These are phyloP conservation scores for Apamea anceps DNA, from an alignment of 2,888 invertebrate species.

Conservation along the genomic window DNA sequence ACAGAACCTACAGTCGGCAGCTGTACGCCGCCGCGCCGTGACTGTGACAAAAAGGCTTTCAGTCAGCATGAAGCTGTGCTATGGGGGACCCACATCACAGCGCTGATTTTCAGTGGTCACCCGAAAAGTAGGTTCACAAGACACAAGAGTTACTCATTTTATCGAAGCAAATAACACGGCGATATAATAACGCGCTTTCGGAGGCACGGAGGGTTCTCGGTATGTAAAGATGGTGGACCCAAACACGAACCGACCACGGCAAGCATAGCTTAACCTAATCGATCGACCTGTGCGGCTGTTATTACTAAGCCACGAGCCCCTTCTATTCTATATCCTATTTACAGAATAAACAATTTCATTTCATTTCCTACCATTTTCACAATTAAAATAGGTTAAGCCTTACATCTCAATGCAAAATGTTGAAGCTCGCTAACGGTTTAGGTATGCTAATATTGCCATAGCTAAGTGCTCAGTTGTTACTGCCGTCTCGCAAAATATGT, in stretches of 20 bases:
- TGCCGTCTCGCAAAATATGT: constrained; percentile 37
- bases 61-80: not conserved
- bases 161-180: too few relatives aligned
- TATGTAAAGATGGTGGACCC: too few relatives aligned
- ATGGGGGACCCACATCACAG: too few relatives aligned
- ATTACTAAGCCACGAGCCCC: not conserved
- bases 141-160: too few relatives aligned
- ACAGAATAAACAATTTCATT: not conserved
- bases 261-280: not conserved
- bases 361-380: not conserved
- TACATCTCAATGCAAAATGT: constrained; percentile 5
- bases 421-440: constrained; percentile 30
- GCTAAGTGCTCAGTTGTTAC: constrained; percentile 48
- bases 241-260: too few relatives aligned
- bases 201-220: not conserved
- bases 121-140: too few relatives aligned
- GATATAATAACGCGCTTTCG: not conserved
- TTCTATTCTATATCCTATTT: not conserved
- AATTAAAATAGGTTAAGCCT: constrained; percentile 20
- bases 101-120: too few relatives aligned
- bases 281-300: not conserved
- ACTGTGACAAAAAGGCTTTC: too few relatives aligned
- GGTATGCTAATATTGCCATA: constrained; percentile 45
- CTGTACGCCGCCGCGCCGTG: not conserved
- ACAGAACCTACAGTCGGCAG: not conserved